phyloP scores from a whole-genome alignment of 2,888 invertebrate species.

The Callosobruchus maculatus region DNA sequence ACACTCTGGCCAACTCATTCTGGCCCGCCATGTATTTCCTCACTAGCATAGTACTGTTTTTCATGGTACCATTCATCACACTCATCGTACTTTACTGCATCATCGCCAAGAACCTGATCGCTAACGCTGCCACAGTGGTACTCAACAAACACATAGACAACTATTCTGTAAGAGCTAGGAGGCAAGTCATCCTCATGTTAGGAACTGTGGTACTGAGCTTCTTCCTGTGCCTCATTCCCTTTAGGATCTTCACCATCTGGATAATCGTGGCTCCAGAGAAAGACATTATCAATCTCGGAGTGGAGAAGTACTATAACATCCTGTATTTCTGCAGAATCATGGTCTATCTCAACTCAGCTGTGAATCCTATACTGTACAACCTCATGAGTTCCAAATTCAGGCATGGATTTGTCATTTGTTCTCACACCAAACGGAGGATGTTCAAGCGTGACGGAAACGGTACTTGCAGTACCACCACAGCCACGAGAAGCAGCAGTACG shows the following conservation, averaged over 20 bases:
- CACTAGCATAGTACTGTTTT: slow-evolving; percentile 74
- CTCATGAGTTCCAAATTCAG: slow-evolving; percentile 90
- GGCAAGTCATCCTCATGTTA: slow-evolving; percentile 83
- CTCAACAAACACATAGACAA: slow-evolving; percentile 70
- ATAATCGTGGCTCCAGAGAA: slow-evolving; percentile 74
- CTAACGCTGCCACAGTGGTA: slow-evolving; percentile 49
- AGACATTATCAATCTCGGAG: slow-evolving; percentile 63
- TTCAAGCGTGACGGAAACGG: slow-evolving; percentile 49
- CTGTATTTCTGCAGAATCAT: slow-evolving; percentile 82
- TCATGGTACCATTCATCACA: slow-evolving; percentile 74
- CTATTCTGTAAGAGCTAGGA: slow-evolving; percentile 67
- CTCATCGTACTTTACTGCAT: slow-evolving; percentile 77
- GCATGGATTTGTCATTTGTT: slow-evolving; percentile 70
- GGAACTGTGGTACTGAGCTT: slow-evolving; percentile 84
- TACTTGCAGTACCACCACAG: slow-evolving; percentile 58
- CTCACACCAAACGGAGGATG: slow-evolving; percentile 53
- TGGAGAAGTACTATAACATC: slow-evolving; percentile 77
- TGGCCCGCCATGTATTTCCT: slow-evolving; percentile 79
- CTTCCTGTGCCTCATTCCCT: slow-evolving; percentile 84
- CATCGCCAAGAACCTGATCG: slow-evolving; percentile 79
- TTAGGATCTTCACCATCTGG: slow-evolving; percentile 79
- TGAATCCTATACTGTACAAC: slow-evolving; percentile 88
- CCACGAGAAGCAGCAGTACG: slow-evolving; percentile 43
- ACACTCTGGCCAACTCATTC: slow-evolving; percentile 71
- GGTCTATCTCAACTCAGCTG: slow-evolving; percentile 84